phyloP scores from a whole-genome alignment of 2,113 vertebrate genomes.

The Quiscalus mexicanus region DNA sequence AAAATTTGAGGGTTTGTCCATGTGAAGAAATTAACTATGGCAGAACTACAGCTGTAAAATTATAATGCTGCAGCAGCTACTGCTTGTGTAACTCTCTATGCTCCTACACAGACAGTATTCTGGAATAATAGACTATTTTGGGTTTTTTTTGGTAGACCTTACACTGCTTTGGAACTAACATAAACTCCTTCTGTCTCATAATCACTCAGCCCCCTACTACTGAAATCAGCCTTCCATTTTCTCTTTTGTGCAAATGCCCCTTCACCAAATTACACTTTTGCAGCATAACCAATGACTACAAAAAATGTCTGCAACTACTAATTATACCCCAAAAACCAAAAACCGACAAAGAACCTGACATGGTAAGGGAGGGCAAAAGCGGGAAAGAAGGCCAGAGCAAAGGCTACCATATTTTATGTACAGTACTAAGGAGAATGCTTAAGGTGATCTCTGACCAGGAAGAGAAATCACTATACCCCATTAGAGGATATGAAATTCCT shows the following conservation, averaged over 20 bases:
- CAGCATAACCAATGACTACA: slow-evolving; percentile 24
- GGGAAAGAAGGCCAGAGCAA: background rate
- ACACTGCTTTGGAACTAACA: slow-evolving; percentile 22
- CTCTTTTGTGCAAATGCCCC: slow-evolving; percentile 57
- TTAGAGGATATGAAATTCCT: background rate
- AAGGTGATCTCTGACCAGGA: background rate
- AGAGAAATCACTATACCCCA: background rate
- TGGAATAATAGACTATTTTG: slow-evolving; percentile 1
- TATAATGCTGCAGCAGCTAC: slow-evolving; percentile 28
- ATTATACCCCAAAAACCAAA: background rate
- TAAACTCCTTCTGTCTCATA: slow-evolving; percentile 40
- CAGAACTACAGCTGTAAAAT: slow-evolving; percentile 36
- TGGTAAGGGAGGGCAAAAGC: background rate
- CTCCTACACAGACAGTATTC: slow-evolving; percentile 2
- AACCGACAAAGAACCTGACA: background rate
- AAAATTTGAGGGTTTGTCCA: slow-evolving; percentile 48
- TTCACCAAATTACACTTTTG: slow-evolving; percentile 47
- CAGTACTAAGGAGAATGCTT: background rate
- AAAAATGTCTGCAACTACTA: slow-evolving; percentile 34
- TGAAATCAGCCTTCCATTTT: slow-evolving; percentile 58
- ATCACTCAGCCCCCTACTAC: slow-evolving; percentile 27
- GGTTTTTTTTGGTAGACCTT: background rate
- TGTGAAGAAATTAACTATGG: background rate
- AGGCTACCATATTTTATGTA: background rate
- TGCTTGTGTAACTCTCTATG: slow-evolving; percentile 21